Conservation (phyloP, 2,888 invertebrate species). For the Zygothrica quintamaculata region DNA sequence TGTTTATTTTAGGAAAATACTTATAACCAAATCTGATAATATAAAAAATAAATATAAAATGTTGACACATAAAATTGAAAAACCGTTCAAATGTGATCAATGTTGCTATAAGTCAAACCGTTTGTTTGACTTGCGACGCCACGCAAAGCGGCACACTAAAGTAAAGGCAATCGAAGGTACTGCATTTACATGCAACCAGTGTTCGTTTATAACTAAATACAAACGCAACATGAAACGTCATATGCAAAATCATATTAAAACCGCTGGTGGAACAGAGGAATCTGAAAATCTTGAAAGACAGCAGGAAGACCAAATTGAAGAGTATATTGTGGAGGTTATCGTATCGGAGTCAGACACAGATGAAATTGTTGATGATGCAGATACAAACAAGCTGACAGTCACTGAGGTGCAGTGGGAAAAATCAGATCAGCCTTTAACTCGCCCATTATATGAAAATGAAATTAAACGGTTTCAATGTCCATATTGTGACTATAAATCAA, state of each 20-base stretch:
- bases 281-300: not conserved
- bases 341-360: conserved; percentile 1
- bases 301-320: conserved; percentile 21
- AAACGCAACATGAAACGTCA: conserved; percentile 45
- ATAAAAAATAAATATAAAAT: conserved; percentile 12
- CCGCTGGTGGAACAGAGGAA: not conserved
- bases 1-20: conserved; percentile 21
- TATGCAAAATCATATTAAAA: conserved; percentile 30
- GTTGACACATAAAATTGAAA: conserved; percentile 9
- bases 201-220: conserved; percentile 39
- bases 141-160: conserved; percentile 31
- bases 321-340: conserved; percentile 38
- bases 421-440: not conserved
- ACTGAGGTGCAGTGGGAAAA: not conserved
- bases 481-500: conserved; percentile 38
- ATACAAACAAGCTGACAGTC: not conserved
- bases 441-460: not conserved
- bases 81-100: conserved; percentile 33
- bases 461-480: conserved; percentile 37
- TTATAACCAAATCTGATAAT: not conserved
- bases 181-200: conserved; percentile 25
- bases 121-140: conserved; percentile 42
- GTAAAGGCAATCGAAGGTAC: conserved; percentile 17
- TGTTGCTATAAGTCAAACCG: conserved; percentile 41
- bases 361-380: not conserved